Percentiles rank a stretch among this genome's conserved stretches.
Conservation (phyloP, 2,797 vertebrate genomes). For the Champsocephalus gunnari region DNA sequence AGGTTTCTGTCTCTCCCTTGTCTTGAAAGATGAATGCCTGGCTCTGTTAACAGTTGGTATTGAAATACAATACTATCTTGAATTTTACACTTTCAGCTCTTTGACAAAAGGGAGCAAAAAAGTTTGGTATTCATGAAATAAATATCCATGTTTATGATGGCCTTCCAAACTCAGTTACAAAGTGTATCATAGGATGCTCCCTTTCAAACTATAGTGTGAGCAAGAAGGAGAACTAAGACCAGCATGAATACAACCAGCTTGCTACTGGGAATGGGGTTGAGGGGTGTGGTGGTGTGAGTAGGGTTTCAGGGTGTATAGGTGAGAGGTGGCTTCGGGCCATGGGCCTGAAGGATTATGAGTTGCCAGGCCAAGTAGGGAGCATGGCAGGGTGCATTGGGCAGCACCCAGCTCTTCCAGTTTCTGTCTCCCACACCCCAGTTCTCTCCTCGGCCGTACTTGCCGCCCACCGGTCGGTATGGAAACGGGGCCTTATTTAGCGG, state of each 20-base stretch:
- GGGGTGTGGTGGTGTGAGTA: slow-evolving; percentile 23
- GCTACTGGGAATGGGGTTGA: slow-evolving; percentile 23
- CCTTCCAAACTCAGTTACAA: not conserved
- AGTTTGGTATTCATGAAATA: slow-evolving; percentile 30
- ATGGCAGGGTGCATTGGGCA: slow-evolving; percentile 59
- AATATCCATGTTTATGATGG: slow-evolving; percentile 21
- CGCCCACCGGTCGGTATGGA: slow-evolving; percentile 80
- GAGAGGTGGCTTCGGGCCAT: slow-evolving; percentile 26
- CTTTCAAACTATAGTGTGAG: not conserved
- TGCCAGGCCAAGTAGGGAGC: slow-evolving; percentile 67
- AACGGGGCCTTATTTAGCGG: slow-evolving; percentile 88
- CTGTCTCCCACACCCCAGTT: slow-evolving; percentile 65
- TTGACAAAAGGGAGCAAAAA: slow-evolving; percentile 30
- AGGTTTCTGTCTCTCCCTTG: slow-evolving; percentile 46
- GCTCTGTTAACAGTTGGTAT: slow-evolving; percentile 21
- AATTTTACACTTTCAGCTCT: slow-evolving; percentile 53
- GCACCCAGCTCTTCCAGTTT: slow-evolving; percentile 52
- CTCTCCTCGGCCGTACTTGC: slow-evolving; percentile 71
- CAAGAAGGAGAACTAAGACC: slow-evolving; percentile 6
- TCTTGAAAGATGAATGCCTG: slow-evolving; percentile 42
- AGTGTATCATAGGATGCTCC: not conserved
- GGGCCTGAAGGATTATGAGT: slow-evolving; percentile 74
- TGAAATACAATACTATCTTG: slow-evolving; percentile 11
- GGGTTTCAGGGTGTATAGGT: slow-evolving; percentile 17
- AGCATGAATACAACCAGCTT: not conserved